Conservation (phyloP, 1,140 invertebrate genomes). For the Cydia splendana region DNA sequence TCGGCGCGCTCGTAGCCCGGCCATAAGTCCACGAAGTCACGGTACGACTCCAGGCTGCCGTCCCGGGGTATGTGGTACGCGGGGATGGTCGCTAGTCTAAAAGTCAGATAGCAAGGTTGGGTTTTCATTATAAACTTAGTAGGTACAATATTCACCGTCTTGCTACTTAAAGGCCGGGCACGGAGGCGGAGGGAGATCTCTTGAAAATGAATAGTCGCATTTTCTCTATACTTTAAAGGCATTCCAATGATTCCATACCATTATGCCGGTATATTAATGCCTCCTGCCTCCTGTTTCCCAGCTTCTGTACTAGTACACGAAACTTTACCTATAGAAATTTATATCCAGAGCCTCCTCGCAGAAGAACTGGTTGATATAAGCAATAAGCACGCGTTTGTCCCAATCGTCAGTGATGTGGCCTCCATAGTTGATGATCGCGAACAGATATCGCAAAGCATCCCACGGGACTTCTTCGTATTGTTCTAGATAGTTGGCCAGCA, state of each 20-base stretch:
- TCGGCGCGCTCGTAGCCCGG: slow-evolving; percentile 89
- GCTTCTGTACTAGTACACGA: background rate
- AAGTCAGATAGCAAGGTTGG: background rate
- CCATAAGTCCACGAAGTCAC: slow-evolving; percentile 87
- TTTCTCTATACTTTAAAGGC: too few species aligned
- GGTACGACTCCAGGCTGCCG: slow-evolving; percentile 88
- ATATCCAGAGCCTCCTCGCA: slow-evolving; percentile 83
- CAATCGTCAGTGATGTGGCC: slow-evolving; percentile 97
- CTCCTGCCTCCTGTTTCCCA: too few species aligned
- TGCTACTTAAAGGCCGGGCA: too few species aligned
- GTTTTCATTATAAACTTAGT: too few species aligned
- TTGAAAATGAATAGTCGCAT: too few species aligned
- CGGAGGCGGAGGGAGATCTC: too few species aligned
- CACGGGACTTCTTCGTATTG: slow-evolving; percentile 93
- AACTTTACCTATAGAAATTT: slow-evolving; percentile 84
- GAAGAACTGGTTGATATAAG: slow-evolving; percentile 91
- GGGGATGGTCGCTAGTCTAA: slow-evolving; percentile 82
- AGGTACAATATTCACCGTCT: too few species aligned
- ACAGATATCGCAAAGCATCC: slow-evolving; percentile 94
- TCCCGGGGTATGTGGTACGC: slow-evolving; percentile 91
- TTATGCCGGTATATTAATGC: too few species aligned
- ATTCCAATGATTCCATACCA: too few species aligned
- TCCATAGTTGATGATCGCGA: slow-evolving; percentile 96
- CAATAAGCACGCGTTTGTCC: slow-evolving; percentile 90
- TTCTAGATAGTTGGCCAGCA: slow-evolving; percentile 90